A percentile compares a stretch with the other conserved stretches of the same genome.
Conservation (phyloP, 2,797 vertebrate species). For the Pseudomugil gertrudae region DNA sequence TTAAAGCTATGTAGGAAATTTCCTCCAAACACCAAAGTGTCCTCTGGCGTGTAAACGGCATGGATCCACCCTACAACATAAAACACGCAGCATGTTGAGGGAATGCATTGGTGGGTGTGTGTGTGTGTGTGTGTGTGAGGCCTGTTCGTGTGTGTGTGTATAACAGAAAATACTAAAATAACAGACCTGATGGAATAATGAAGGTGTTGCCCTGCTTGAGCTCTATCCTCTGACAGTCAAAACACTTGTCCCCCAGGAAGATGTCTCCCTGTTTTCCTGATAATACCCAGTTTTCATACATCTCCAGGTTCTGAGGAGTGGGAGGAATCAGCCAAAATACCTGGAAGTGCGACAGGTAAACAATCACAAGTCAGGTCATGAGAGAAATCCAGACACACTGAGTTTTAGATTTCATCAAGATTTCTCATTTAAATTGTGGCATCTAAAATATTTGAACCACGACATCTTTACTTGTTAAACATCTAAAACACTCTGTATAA, state of each 20-base stretch:
- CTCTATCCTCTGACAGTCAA: slow-evolving; percentile 93
- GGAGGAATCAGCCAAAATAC: slow-evolving; percentile 98
- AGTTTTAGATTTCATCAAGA: too few species aligned
- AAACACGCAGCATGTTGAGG: slow-evolving; percentile 8
- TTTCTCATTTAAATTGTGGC: too few species aligned
- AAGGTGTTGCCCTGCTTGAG: slow-evolving; percentile 97
- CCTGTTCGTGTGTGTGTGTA: neutral
- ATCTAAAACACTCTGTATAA: too few species aligned
- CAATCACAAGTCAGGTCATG: slow-evolving; percentile 3
- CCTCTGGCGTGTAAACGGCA: slow-evolving; percentile 97
- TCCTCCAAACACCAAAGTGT: slow-evolving; percentile 96
- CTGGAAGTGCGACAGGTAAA: slow-evolving; percentile 67
- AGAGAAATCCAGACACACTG: slow-evolving; percentile 2
- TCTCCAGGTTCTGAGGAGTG: slow-evolving; percentile 93
- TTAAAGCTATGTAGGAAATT: slow-evolving; percentile 99
- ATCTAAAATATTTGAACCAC: too few species aligned
- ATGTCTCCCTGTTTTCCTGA: slow-evolving; percentile 98
- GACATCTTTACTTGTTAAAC: too few species aligned
- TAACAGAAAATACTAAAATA: neutral
- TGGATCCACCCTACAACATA: slow-evolving; percentile 93
- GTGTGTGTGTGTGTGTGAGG: too few species aligned
- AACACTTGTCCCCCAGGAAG: slow-evolving; percentile 94
- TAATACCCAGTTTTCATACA: slow-evolving; percentile 98
- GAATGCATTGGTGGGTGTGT: neutral
- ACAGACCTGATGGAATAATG: slow-evolving; percentile 94